Evolutionary conservation across 92 coral and sea anemone genomes (phyloP).

Genomic region (Isaurus tuberculatus): DNA sequence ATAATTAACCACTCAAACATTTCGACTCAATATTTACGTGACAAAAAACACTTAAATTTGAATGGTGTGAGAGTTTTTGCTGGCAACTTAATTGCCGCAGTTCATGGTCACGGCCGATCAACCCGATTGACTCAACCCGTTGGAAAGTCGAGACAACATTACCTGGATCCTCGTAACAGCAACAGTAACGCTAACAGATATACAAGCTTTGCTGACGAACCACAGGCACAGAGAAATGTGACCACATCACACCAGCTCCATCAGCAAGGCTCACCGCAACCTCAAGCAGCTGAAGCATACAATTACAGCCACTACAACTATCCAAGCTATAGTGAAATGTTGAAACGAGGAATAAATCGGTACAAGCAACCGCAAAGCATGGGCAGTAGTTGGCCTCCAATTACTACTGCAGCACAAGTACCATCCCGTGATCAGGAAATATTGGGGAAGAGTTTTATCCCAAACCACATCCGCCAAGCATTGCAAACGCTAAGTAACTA

Average conservation of each 20-base stretch:
- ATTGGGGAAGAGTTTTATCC: background rate
- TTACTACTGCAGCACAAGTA: background rate
- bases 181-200: constrained; percentile 16
- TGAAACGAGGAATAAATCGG: background rate
- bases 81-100: constrained; percentile 13
- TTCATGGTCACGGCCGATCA: constrained; percentile 27
- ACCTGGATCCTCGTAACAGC: background rate
- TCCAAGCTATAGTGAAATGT: background rate
- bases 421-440: background rate
- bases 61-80: constrained; percentile 20
- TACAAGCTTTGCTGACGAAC: constrained; percentile 5
- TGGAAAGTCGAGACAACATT: constrained; percentile 7
- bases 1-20: constrained; percentile 18
- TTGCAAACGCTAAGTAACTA: background rate
- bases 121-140: constrained; percentile 11
- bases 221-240: constrained; percentile 14
- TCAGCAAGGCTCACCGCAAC: constrained; percentile 8
- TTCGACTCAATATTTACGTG: constrained; percentile 1
- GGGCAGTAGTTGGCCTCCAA: background rate
- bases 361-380: background rate
- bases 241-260: constrained; percentile 4
- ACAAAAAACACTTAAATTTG: constrained; percentile 30
- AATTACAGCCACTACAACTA: constrained; percentile 9
- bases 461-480: background rate
- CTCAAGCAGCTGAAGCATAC: constrained; percentile 7